Evolutionary conservation across 2,113 vertebrate species (phyloP), one percentile per base, ranked within the genome.

Genomic region (Cheilinus undulatus): DNA sequence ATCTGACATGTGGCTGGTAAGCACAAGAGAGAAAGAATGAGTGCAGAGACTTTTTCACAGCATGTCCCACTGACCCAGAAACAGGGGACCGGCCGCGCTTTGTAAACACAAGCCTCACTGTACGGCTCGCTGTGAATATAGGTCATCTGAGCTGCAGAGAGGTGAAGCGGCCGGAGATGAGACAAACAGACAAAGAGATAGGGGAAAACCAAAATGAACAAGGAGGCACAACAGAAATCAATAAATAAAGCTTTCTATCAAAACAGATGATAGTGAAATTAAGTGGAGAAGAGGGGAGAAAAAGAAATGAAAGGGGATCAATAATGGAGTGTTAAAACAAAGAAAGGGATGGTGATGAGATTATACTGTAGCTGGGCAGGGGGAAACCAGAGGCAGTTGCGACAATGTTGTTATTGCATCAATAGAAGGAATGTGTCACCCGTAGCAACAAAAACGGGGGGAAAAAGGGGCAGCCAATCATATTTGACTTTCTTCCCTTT

Each of bases 41-140:
- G 50, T 72, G 48, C 40, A 76, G 56, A 84, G 52, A 73, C 60
- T 53, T 72, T 82, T 69, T 84, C 74, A 52, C 61, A 27, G 43
- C 26, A 8, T 89, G 92, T 81, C 91, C 91, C 82, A 94, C 90
- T 94, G 91, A 94, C 92, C 93, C 88, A 94, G 86, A 92, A 94
- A 93, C 74, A 7, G 48, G 28, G 81, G 82, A 56, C 76, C 51
- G 54, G 61, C 70, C 22, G 34, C 52, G 40, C 60, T 84, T 77
- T 38, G 64, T 83, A 88, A 87, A 89, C 79, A 83, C 80, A 14
- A 76, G 73, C 67, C 74, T 61, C 66, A 64, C 74, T 63, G 73
- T 67, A 65, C 50, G 54, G 65, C 76, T 70, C 26, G 28, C 38
- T 57, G 76, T 8, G 59, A 87, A 91, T 91, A 85, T 92, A 91